phyloP scores from a whole-genome alignment of 1,140 invertebrate species.

The Brachionus sp. region DNA sequence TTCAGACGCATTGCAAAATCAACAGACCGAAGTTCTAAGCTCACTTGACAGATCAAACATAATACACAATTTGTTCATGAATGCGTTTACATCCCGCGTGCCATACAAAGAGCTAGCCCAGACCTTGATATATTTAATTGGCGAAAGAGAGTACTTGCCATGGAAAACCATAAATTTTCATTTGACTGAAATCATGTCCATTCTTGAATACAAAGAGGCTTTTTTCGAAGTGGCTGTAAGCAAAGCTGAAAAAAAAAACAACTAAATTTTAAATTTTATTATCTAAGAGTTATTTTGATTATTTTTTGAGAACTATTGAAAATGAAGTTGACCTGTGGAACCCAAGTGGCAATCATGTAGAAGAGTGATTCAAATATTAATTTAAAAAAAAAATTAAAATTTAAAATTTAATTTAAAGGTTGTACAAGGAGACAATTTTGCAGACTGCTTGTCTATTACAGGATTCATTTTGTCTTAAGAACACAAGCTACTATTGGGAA shows the following conservation, averaged over 20 bases:
- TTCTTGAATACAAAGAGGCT: constrained; percentile 26
- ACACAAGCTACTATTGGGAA: constrained; percentile 8
- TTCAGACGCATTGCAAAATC: background rate
- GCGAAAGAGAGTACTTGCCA: constrained; percentile 1
- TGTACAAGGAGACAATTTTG: constrained; percentile 13
- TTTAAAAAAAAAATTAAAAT: background rate
- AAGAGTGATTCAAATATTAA: background rate
- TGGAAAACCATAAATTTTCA: constrained; percentile 33
- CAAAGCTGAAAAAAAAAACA: background rate
- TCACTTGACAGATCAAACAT: constrained; percentile 8
- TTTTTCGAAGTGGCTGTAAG: constrained; percentile 39
- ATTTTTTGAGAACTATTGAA: constrained; percentile 37
- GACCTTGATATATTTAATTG: background rate
- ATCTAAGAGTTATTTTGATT: constrained; percentile 36
- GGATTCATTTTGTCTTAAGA: background rate
- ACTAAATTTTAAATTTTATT: background rate
- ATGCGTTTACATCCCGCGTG: background rate
- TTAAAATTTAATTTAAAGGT: background rate
- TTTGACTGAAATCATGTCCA: background rate
- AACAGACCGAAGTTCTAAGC: background rate
- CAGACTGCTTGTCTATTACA: constrained; percentile 35
- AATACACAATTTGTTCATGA: constrained; percentile 36
- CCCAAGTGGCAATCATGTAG: background rate
- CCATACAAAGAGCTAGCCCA: background rate
- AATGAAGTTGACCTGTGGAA: background rate